These are phyloP conservation scores for Pristionchus exspectatus DNA, from an alignment of 2,888 invertebrate species.

Conservation along the genomic window DNA sequence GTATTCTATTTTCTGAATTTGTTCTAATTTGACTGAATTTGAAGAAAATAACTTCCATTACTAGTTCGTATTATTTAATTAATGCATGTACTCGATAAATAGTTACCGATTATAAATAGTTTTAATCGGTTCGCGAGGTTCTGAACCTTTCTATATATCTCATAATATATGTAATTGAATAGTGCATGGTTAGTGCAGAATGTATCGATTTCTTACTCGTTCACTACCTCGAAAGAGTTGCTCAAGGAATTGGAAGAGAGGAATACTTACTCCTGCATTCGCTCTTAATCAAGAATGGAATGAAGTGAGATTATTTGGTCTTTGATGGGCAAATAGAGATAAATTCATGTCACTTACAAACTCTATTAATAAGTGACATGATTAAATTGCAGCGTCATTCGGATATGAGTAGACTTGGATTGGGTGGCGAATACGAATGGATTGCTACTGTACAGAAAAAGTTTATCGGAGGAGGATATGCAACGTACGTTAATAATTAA, in stretches of 20 bases:
- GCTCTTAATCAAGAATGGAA: constrained; percentile 61
- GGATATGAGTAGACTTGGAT: constrained; percentile 65
- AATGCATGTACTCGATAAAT: no score
- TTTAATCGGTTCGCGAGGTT: no score
- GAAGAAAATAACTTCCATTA: no score
- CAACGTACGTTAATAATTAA: constrained; percentile 62
- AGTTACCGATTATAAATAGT: no score
- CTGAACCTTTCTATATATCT: neutral
- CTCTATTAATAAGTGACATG: neutral
- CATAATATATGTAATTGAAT: neutral
- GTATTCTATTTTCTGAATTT: neutral
- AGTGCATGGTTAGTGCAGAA: neutral
- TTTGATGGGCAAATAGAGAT: neutral
- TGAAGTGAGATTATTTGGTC: neutral
- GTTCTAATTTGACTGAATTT: neutral
- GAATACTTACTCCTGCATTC: constrained; percentile 57
- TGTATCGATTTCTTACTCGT: constrained; percentile 2
- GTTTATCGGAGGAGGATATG: constrained; percentile 74
- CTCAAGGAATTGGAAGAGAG: neutral
- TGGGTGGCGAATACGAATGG: constrained; percentile 77
- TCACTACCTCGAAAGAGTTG: neutral
- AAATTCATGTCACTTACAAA: no score
- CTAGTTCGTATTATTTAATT: no score
- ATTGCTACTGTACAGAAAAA: constrained; percentile 77
- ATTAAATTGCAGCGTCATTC: constrained; percentile 60